These are phyloP conservation scores for Zaprionus capensis DNA, from an alignment of 1,140 invertebrate genomes.

Conservation along the genomic window DNA sequence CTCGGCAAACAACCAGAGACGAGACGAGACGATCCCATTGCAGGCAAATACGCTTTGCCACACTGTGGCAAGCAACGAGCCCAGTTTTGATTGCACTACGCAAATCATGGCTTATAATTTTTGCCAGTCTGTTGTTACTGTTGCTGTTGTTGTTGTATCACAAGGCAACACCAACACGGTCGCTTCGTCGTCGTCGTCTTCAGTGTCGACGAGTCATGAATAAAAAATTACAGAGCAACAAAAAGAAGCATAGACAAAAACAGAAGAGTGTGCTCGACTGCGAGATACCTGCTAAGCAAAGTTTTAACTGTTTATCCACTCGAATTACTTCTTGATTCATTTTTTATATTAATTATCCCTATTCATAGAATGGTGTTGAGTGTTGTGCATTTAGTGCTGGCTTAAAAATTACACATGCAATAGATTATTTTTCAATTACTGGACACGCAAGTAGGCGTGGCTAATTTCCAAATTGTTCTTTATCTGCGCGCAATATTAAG, in stretches of 20 bases:
- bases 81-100: conserved; percentile 46
- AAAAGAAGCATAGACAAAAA: conserved; percentile 43
- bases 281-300: no score
- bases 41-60: conserved; percentile 6
- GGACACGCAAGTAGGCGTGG: no score
- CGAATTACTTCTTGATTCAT: no score
- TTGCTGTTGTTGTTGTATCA: conserved; percentile 38
- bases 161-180: conserved; percentile 46
- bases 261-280: neutral
- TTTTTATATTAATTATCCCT: no score
- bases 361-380: no score
- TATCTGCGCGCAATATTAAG: no score
- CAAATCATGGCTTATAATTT: conserved; percentile 43
- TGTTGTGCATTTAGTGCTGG: no score
- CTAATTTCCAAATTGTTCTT: no score
- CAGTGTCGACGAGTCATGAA: conserved; percentile 79
- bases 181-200: conserved; percentile 49
- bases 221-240: conserved; percentile 55
- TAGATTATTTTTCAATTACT: no score
- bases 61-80: conserved; percentile 15
- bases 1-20: neutral
- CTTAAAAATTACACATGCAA: no score
- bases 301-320: no score
- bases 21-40: neutral
- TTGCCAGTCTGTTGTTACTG: conserved; percentile 21